Evolutionary conservation across 1,140 invertebrate genomes (phyloP).

Genomic region (Coptotermes formosanus): DNA sequence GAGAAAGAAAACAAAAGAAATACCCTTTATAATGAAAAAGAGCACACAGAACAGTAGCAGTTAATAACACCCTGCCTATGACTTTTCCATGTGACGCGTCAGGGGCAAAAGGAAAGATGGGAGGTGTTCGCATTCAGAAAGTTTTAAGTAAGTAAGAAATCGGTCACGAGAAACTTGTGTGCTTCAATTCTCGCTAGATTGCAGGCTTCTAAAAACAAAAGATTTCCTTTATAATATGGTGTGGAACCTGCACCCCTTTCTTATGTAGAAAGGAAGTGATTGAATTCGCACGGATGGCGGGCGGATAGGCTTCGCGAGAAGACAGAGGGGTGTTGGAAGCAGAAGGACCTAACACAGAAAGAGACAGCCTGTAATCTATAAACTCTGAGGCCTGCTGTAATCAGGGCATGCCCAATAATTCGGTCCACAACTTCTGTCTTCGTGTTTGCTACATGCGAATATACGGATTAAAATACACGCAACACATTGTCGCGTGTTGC

Average conservation of each 20-base stretch:
- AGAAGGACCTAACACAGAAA: neutral
- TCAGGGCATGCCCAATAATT: no score
- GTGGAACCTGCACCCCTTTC: neutral
- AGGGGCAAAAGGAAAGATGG: neutral
- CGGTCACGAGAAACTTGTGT: constrained; percentile 3
- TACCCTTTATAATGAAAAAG: neutral
- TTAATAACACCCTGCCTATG: neutral
- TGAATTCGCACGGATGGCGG: neutral
- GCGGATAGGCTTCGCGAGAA: neutral
- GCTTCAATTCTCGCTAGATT: neutral
- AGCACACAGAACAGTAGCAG: neutral
- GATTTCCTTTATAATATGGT: neutral
- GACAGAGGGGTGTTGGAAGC: neutral
- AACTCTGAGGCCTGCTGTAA: no score
- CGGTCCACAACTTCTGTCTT: no score
- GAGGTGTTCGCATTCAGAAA: constrained; percentile 15
- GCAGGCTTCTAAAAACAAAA: neutral
- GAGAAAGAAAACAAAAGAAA: constrained; percentile 4
- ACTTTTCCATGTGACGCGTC: neutral
- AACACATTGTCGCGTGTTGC: no score
- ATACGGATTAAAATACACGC: no score
- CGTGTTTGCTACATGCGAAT: no score
- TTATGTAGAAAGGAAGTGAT: neutral
- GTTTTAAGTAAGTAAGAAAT: neutral
- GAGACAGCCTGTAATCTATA: neutral